A percentile compares a stretch with the other conserved stretches of the same genome.
These are phyloP conservation scores for Triplophysa yarkandensis DNA, from an alignment of 2,797 vertebrate genomes.

Conservation along the genomic window DNA sequence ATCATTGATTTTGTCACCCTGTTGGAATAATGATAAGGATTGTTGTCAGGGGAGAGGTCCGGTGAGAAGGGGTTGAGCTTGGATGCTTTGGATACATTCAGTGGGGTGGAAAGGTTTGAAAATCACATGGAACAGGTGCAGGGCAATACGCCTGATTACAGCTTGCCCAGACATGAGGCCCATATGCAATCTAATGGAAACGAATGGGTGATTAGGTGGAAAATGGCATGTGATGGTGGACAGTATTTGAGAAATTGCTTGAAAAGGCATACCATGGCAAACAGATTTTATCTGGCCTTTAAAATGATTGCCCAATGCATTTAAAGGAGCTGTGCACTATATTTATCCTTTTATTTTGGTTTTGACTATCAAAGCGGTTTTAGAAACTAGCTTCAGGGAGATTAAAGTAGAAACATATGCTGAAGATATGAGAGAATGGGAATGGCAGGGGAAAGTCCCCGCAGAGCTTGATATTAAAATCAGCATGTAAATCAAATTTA, in stretches of 20 bases:
- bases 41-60: conserved; percentile 49
- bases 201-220: conserved; percentile 73
- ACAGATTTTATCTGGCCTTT: conserved; percentile 22
- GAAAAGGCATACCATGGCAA: conserved; percentile 1
- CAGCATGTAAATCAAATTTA: conserved; percentile 71
- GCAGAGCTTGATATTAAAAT: conserved; percentile 67
- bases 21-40: conserved; percentile 79
- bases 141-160: conserved; percentile 65
- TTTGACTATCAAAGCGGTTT: conserved; percentile 48
- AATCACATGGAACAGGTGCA: conserved; percentile 46
- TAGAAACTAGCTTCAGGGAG: conserved; percentile 42
- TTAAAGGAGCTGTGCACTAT: neutral
- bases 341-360: neutral
- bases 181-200: conserved; percentile 71
- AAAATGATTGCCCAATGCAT: conserved; percentile 8
- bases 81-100: conserved; percentile 64
- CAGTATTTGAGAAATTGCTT: conserved; percentile 52
- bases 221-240: conserved; percentile 72
- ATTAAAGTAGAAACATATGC: conserved; percentile 45
- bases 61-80: conserved; percentile 47
- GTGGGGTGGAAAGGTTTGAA: conserved; percentile 63
- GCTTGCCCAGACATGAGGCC: conserved; percentile 63
- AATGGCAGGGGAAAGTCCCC: conserved; percentile 41
- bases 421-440: conserved; percentile 34
- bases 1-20: conserved; percentile 64